Base-by-base conservation (phyloP, 2,888 invertebrate genomes). In the Abrostola triplasia region DNA sequence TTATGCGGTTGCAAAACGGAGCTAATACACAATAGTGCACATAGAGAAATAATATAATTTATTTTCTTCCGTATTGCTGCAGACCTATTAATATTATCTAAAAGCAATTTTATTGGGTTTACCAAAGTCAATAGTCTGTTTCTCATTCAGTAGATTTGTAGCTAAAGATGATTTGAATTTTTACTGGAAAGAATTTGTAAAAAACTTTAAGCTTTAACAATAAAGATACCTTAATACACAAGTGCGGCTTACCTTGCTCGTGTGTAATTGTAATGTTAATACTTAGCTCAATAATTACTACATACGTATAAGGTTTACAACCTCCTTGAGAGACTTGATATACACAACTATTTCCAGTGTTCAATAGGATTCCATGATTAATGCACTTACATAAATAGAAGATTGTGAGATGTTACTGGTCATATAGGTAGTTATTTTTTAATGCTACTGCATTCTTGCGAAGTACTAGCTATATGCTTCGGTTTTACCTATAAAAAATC, bases 241-340 rank as follows among this genome's bases (percentile, higher is more conserved):
- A 24, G 24, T 24, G 1, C 24, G 24, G 24, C 24, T 24, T 24
- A 24, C 24, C 24, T 24, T 9, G 6, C 9, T 47, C 13, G 13
- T 44, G 12, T 47, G 9, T 47, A 5, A 13, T 0, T 24, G 24
- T 24, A 8, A 13, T 9, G 6, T 5, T 47, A 47, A 47, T 47
- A 47, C 24, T 24, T 24, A 24, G 13, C 44, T 47, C 44, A 52
- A 24, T 53, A 53, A 24, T 35, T 53, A 6, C 7, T 35, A 53
- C 5, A 37, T 13, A 53, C 40, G 52, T 40, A 53, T 24, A 47
- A 47, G 44, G 44, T 24, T 9, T 40, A 35, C 11, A 41, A 53
- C 40, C 40, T 41, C 41, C 52, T 53, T 40, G 52, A 41, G 44
- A 47, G 24, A 47, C 13, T 24, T 24, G 35, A 53, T 35, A 40